Conservation (phyloP, 2,113 vertebrate genomes). For the Siniperca chuatsi region DNA sequence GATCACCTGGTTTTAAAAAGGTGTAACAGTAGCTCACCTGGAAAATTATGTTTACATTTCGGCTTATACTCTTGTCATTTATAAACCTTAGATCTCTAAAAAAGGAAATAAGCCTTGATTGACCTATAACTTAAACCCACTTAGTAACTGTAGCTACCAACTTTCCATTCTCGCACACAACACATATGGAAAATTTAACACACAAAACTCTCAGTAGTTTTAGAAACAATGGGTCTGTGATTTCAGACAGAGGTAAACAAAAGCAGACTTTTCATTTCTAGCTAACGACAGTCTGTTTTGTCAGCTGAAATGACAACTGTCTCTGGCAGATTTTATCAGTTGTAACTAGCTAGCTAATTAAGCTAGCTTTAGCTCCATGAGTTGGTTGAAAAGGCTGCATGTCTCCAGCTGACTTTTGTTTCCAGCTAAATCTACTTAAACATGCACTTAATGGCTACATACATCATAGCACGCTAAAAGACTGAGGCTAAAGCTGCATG, state of each 20-base stretch:
- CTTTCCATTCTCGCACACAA: not conserved
- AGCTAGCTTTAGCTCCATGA: not conserved
- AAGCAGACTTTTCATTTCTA: not conserved
- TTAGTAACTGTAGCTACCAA: not conserved
- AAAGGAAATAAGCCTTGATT: not conserved
- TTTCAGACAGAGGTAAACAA: not conserved
- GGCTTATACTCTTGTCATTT: not conserved
- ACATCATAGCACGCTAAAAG: not conserved
- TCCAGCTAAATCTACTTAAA: not conserved
- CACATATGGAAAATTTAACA: not conserved
- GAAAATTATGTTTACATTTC: not conserved
- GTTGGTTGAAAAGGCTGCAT: not conserved
- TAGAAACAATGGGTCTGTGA: not conserved
- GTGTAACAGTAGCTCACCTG: conserved; percentile 52
- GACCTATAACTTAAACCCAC: not conserved
- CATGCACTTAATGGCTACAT: too few species aligned
- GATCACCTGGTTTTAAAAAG: conserved; percentile 54
- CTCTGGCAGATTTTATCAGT: not conserved
- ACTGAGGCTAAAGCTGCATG: too few species aligned
- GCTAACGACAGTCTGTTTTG: not conserved
- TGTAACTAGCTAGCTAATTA: not conserved
- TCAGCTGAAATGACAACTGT: not conserved
- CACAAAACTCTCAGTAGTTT: not conserved
- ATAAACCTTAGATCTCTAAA: not conserved
- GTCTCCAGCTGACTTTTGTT: not conserved